Base-by-base conservation (phyloP, 2,888 invertebrate species). In the Heliconius ethilla region DNA sequence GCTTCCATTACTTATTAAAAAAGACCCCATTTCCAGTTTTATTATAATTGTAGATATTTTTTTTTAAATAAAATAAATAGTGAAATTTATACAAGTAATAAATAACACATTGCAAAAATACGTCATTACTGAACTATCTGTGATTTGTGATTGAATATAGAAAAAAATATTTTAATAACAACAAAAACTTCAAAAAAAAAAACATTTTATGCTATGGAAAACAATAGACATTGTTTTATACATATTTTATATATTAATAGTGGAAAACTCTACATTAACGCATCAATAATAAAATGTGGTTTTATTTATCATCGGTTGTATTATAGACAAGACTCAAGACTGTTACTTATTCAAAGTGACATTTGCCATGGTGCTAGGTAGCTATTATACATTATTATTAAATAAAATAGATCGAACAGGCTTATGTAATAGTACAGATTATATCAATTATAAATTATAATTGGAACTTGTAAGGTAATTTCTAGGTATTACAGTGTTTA, bases 271-370 rank as follows among this genome's bases (percentile, higher is more conserved):
- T 40, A n/a, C 69, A 75, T 80, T 78, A 78, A 70, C 40, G 63
- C 59, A 27, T 80, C 66, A 78, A 80, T 80, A 76, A 80, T 80
- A 51, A 74, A 74, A 76, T 78, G 76, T 63, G 25, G 25, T 75
- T 55, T 55, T 55, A 59, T 72, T 70, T 78, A 70, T 45, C 75
- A 55, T 70, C 62, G 25, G 29, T 25, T n/a, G 74, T 37, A 76
- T 74, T 67, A 63, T 51, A 29, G 72, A 37, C 67, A 62, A 59
- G 29, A 55, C 45, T 59, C 67, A 62, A 59, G 29, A 55, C 55
- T 59, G 65, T 69, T 76, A 78, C 65, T 80, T 78, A 80, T 80
- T 78, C 73, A 78, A 74, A 73, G 76, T 67, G 73, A 55, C 75
- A 40, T 75, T 79, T 75, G 65, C 75, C 45, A 40, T 70, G 70